A percentile compares a stretch with the other conserved stretches of the same genome.
Evolutionary conservation across 2,113 vertebrate species (phyloP).

Genomic region (Onychostruthus taczanowskii): DNA sequence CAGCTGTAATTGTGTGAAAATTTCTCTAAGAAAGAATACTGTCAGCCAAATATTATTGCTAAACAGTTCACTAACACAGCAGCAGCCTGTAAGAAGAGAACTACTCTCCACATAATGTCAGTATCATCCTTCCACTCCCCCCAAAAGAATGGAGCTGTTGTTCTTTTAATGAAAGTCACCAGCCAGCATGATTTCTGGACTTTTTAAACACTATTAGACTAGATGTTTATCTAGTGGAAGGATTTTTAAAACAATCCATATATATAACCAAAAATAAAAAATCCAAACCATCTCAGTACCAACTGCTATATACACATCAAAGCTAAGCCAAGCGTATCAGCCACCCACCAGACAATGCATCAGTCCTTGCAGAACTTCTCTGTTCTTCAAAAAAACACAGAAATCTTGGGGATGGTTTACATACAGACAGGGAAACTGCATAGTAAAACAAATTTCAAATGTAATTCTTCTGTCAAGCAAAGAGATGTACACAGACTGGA

Average conservation of each 20-base stretch:
- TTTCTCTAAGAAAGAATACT: background rate
- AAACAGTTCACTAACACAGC: background rate
- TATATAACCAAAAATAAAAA: background rate
- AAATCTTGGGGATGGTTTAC: background rate
- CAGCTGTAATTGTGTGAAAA: background rate
- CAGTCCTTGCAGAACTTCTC: background rate
- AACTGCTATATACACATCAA: background rate
- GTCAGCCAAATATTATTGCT: background rate
- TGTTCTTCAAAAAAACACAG: background rate
- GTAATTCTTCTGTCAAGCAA: background rate
- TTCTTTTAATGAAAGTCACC: background rate
- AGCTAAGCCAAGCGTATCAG: background rate
- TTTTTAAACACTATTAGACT: background rate
- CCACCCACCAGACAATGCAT: background rate
- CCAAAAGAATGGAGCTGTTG: background rate
- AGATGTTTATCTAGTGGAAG: background rate
- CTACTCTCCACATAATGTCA: background rate
- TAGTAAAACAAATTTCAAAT: background rate
- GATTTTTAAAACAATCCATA: background rate
- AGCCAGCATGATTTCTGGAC: background rate
- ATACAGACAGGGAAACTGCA: background rate
- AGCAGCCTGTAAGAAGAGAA: background rate
- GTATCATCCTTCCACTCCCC: background rate
- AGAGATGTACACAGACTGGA: background rate
- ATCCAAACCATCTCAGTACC: background rate